Evolutionary conservation across 2,797 vertebrate genomes (phyloP).

Genomic region (Neosilurus mollespiculum): DNA sequence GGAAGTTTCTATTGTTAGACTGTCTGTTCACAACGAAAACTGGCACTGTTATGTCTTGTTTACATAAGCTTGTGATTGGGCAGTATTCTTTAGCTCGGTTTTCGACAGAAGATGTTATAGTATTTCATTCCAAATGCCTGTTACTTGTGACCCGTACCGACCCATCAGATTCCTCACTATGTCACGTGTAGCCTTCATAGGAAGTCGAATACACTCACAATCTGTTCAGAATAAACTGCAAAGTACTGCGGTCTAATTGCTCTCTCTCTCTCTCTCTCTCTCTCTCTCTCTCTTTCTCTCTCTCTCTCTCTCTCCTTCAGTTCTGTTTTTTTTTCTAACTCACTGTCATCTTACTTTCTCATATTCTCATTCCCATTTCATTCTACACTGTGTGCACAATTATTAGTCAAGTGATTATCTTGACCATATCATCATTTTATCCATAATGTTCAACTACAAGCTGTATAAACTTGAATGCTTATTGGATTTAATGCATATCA

Average conservation of each 20-base stretch:
- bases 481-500: no score
- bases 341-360: neutral
- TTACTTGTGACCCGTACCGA: neutral
- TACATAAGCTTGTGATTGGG: neutral
- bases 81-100: neutral
- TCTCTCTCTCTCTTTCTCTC: neutral
- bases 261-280: neutral
- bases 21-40: neutral
- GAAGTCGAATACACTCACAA: neutral
- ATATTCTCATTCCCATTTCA: neutral
- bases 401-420: no score
- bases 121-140: neutral
- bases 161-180: neutral
- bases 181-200: neutral
- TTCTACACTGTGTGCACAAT: no score
- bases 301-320: neutral
- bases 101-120: neutral
- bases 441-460: no score
- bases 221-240: conserved; percentile 4
- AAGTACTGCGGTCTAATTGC: neutral
- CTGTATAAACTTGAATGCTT: no score
- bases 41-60: neutral
- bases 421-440: no score
- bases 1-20: conserved; percentile 24
- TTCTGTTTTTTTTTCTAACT: neutral